Conservation (phyloP, 2,113 vertebrate species). For the Leptodactylus fuscus region DNA sequence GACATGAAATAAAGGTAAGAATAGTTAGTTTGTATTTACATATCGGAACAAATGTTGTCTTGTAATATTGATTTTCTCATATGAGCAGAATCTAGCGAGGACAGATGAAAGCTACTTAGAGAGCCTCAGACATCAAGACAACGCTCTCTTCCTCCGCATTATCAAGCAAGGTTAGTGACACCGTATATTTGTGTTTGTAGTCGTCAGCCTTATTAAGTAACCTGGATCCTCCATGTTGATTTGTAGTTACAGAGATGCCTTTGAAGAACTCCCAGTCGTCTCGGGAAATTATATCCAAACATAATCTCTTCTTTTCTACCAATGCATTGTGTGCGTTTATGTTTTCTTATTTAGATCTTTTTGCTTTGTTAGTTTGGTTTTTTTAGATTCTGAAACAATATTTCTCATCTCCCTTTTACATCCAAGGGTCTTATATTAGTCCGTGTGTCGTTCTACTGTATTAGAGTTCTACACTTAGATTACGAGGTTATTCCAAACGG, state of each 20-base stretch:
- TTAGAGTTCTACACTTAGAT: neutral
- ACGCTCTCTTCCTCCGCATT: constrained; percentile 61
- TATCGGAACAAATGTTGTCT: constrained; percentile 65
- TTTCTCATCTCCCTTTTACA: neutral
- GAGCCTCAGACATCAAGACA: constrained; percentile 56
- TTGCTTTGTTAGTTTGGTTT: neutral
- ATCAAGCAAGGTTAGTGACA: constrained; percentile 58
- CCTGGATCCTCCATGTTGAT: constrained; percentile 36
- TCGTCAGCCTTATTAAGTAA: constrained; percentile 28
- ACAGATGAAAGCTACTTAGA: constrained; percentile 61
- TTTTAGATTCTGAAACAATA: neutral
- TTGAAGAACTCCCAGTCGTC: constrained; percentile 13
- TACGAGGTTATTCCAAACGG: neutral
- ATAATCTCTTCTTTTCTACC: neutral
- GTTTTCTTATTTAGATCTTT: constrained; percentile 3
- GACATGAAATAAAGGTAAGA: constrained; percentile 65
- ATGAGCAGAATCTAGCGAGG: constrained; percentile 61
- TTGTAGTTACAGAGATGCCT: constrained; percentile 3
- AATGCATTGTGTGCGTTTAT: neutral
- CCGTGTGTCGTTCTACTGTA: neutral
- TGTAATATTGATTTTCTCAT: constrained; percentile 64
- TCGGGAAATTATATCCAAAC: constrained; percentile 6
- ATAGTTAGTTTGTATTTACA: constrained; percentile 65
- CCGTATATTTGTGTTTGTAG: constrained; percentile 43
- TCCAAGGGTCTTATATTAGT: neutral